These are phyloP conservation scores for Anhinga anhinga DNA, from an alignment of 2,113 vertebrate species.

Conservation along the genomic window DNA sequence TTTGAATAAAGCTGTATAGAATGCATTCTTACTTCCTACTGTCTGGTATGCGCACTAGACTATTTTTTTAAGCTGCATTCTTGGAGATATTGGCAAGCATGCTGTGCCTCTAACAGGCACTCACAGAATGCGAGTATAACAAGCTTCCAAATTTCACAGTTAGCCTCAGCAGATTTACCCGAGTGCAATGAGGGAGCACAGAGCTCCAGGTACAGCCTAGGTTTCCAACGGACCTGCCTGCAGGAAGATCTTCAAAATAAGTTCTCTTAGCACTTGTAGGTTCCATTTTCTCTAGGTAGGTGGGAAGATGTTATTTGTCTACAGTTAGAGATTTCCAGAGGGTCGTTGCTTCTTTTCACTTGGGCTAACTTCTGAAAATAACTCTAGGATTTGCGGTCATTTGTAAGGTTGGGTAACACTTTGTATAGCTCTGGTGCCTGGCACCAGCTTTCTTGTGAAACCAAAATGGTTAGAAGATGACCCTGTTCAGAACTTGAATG, in stretches of 20 bases:
- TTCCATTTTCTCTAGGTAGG: not conserved
- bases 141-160: not conserved
- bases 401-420: not conserved
- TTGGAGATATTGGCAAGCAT: constrained; percentile 3
- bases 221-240: not conserved
- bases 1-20: constrained; percentile 12
- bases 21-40: constrained; percentile 4
- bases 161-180: not conserved
- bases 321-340: not conserved
- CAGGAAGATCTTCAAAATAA: not conserved
- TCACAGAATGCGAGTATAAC: not conserved
- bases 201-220: not conserved
- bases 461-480: not conserved
- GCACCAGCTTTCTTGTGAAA: not conserved
- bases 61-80: constrained; percentile 54
- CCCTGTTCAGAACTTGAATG: not conserved
- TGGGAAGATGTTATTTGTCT: not conserved
- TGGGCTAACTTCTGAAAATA: not conserved
- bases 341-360: not conserved
- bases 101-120: not conserved
- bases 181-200: not conserved
- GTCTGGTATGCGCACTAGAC: constrained; percentile 28
- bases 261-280: not conserved
- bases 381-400: not conserved
- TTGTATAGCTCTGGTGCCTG: not conserved